These are phyloP conservation scores for Phylloscopus collybita DNA, from an alignment of 2,797 vertebrate genomes.

Conservation along the genomic window DNA sequence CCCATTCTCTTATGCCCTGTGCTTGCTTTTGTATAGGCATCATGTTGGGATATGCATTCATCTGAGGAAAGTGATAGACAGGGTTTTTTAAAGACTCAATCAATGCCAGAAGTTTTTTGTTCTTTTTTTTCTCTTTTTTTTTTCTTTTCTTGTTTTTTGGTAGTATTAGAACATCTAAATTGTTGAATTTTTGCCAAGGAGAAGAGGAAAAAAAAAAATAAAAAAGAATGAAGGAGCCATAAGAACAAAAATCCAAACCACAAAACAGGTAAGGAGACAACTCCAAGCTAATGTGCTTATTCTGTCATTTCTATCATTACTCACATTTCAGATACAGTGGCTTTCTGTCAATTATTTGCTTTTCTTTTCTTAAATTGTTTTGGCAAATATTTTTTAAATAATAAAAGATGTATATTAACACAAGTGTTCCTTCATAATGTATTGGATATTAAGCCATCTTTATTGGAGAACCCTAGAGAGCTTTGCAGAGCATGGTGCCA, in stretches of 20 bases:
- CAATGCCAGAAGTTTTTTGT: not conserved
- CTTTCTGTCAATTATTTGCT: not conserved
- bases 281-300: not conserved
- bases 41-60: not conserved
- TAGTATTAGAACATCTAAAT: not conserved
- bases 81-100: not conserved
- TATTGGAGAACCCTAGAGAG: not conserved
- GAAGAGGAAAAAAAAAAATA: not conserved
- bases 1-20: not conserved
- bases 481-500: not conserved
- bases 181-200: not conserved
- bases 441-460: not conserved
- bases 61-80: not conserved
- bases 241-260: not conserved
- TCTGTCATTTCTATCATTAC: not conserved
- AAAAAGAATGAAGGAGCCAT: rapidly evolving
- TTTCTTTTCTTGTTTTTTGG: not conserved
- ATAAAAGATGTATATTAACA: not conserved
- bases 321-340: not conserved
- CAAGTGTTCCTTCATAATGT: not conserved
- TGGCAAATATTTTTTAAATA: not conserved
- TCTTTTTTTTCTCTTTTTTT: too few relatives aligned
- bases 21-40: not conserved
- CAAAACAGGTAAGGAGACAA: not conserved
- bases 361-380: not conserved